These are phyloP conservation scores for Caretta caretta DNA, from an alignment of 2,113 vertebrate species.

Conservation along the genomic window DNA sequence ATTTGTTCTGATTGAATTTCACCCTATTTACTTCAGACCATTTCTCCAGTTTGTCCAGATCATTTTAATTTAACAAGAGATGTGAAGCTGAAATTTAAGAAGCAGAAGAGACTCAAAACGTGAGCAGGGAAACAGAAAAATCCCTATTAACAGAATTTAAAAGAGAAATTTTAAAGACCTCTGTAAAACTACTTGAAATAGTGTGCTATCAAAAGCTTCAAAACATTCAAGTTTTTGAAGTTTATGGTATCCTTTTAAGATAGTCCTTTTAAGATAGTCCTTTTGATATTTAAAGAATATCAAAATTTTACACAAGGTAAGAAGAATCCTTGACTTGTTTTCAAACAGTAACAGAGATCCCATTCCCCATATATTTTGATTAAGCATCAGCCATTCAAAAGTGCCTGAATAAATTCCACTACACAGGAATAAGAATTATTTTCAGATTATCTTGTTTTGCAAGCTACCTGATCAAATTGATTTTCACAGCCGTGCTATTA, in stretches of 20 bases:
- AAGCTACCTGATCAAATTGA: neutral
- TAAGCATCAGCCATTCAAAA: neutral
- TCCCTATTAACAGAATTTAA: neutral
- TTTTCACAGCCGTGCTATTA: neutral
- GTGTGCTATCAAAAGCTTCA: neutral
- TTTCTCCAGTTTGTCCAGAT: neutral
- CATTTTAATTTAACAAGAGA: neutral
- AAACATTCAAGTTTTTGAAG: neutral
- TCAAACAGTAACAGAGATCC: neutral
- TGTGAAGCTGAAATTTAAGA: neutral
- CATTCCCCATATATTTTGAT: neutral
- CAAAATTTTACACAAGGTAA: neutral
- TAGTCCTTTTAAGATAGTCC: no score
- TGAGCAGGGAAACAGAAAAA: neutral
- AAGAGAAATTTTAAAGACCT: neutral
- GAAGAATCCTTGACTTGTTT: neutral
- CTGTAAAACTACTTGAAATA: neutral
- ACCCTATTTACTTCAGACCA: neutral
- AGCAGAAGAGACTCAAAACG: neutral
- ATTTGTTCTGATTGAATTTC: no score
- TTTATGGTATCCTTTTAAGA: neutral
- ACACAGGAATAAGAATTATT: neutral
- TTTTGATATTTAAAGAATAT: neutral
- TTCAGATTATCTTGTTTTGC: neutral
- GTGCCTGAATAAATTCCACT: neutral